Evolutionary conservation across 1,140 invertebrate genomes (phyloP).

Genomic region (Danaus melanippus): DNA sequence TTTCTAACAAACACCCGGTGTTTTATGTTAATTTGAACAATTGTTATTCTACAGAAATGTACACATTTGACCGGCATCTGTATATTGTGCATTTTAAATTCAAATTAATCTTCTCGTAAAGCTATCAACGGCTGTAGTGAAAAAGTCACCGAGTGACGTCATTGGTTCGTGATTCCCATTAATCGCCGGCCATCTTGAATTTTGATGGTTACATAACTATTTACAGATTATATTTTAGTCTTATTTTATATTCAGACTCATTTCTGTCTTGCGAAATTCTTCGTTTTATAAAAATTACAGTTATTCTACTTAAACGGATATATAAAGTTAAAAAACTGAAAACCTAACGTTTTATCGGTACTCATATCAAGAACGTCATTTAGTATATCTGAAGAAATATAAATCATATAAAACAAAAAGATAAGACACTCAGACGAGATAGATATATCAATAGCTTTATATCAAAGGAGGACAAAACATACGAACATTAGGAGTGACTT

Average conservation of each 20-base stretch:
- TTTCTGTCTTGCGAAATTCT: no score
- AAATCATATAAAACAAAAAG: neutral
- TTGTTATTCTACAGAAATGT: slow-evolving; percentile 58
- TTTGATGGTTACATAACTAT: neutral
- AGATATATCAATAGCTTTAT: neutral
- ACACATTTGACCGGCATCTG: slow-evolving; percentile 67
- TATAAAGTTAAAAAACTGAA: no score
- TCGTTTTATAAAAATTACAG: no score
- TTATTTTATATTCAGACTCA: neutral
- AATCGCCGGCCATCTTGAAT: slow-evolving; percentile 52
- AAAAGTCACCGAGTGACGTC: slow-evolving; percentile 40
- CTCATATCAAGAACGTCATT: neutral
- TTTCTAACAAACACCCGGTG: slow-evolving; percentile 66
- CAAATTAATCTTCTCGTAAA: slow-evolving; percentile 66
- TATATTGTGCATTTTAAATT: slow-evolving; percentile 63
- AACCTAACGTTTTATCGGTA: neutral
- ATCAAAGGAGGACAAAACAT: no score
- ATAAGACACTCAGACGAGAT: slow-evolving; percentile 7
- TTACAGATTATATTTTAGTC: slow-evolving; percentile 3
- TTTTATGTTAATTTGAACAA: slow-evolving; percentile 63
- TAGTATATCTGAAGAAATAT: neutral
- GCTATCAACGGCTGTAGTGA: slow-evolving; percentile 59
- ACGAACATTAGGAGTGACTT: slow-evolving; percentile 54
- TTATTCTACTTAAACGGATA: no score
- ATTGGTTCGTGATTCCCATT: slow-evolving; percentile 50